A percentile compares a stretch with the other conserved stretches of the same genome.
These are phyloP conservation scores for Apoda limacodes DNA, from an alignment of 2,888 invertebrate genomes.

Conservation along the genomic window DNA sequence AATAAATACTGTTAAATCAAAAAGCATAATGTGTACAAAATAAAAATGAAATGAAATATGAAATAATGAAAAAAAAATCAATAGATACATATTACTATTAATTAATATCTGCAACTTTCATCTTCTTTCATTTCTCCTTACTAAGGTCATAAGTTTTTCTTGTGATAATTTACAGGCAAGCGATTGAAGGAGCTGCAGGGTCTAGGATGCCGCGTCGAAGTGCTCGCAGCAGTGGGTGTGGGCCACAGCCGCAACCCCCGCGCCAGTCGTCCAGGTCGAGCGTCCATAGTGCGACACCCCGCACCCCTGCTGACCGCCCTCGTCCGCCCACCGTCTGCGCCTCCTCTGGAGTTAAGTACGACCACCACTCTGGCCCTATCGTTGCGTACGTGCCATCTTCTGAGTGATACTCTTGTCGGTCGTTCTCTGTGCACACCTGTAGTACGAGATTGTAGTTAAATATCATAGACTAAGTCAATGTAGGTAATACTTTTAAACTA, in stretches of 20 bases:
- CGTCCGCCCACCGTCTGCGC: constrained; percentile 73
- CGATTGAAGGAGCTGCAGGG: constrained; percentile 32
- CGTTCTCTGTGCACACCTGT: constrained; percentile 71
- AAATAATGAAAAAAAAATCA: too few relatives aligned
- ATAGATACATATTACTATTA: too few relatives aligned
- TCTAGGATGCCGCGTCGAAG: constrained; percentile 54
- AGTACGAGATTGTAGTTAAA: too few relatives aligned
- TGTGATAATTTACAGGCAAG: not conserved
- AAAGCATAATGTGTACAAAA: too few relatives aligned
- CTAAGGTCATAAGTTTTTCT: too few relatives aligned
- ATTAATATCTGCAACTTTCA: too few relatives aligned
- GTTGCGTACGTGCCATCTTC: constrained; percentile 80
- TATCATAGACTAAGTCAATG: too few relatives aligned
- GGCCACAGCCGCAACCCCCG: constrained; percentile 75
- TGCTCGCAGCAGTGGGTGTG: constrained; percentile 75
- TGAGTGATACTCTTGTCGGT: constrained; percentile 59
- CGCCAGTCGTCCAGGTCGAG: constrained; percentile 83
- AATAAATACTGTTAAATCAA: too few relatives aligned
- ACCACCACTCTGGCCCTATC: constrained; percentile 81
- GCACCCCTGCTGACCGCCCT: constrained; percentile 67
- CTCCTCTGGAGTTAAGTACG: constrained; percentile 78
- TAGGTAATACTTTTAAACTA: too few relatives aligned
- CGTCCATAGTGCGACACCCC: constrained; percentile 85
- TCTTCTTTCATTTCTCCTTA: too few relatives aligned
- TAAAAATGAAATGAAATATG: too few relatives aligned